Evolutionary conservation across 2,888 invertebrate genomes (phyloP).

Genomic region (Sussaba pulchella): DNA sequence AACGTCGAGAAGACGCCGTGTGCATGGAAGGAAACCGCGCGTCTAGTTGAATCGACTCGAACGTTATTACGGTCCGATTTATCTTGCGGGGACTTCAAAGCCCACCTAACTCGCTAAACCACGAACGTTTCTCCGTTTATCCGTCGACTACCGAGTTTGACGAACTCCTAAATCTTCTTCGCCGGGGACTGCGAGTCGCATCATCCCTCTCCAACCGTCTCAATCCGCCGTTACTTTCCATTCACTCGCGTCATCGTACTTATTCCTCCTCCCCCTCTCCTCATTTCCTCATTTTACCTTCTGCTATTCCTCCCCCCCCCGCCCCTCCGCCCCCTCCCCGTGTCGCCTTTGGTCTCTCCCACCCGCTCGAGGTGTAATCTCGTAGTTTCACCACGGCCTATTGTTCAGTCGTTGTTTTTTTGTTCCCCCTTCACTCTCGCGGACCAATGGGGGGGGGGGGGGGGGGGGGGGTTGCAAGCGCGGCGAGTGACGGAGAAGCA

Average conservation of each 20-base stretch:
- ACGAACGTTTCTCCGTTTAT: constrained; percentile 52
- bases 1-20: constrained; percentile 31
- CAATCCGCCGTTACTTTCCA: constrained; percentile 29
- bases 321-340: constrained; percentile 1
- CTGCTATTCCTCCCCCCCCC: constrained; percentile 9
- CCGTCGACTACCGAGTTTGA: constrained; percentile 51
- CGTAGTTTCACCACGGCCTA: constrained; percentile 34
- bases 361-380: constrained; percentile 47
- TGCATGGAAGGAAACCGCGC: not conserved
- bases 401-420: constrained; percentile 17
- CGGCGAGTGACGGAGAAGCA: not conserved
- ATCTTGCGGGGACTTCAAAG: constrained; percentile 60
- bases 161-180: constrained; percentile 56
- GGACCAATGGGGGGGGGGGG: not conserved
- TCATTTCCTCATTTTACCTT: constrained; percentile 37
- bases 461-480: not conserved
- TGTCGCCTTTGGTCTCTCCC: not conserved
- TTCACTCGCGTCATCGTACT: constrained; percentile 26
- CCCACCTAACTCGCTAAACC: constrained; percentile 47
- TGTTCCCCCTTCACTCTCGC: not conserved
- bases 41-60: constrained; percentile 37
- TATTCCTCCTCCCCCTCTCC: not conserved
- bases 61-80: constrained; percentile 61
- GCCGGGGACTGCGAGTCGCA: not conserved
- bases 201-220: constrained; percentile 30